Evolutionary conservation across 2,888 invertebrate genomes (phyloP), one percentile per base, ranked within the genome.

Genomic region (Dendrolimus pini): DNA sequence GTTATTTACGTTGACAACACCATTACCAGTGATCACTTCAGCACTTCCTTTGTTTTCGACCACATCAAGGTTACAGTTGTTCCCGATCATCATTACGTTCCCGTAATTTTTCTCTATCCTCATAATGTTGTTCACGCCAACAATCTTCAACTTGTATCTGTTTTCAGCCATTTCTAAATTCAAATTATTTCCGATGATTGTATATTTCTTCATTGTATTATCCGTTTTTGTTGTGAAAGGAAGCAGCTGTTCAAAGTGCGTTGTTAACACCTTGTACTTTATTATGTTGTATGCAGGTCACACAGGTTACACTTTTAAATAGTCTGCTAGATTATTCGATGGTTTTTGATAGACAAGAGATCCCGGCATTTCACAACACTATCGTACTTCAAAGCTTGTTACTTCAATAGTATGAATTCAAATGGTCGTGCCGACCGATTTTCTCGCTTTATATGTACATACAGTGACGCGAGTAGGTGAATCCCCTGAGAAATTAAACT

Each of bases 61-160:
- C 41, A 80, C 69, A 30, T 73, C 70, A 9, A 80, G 62, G 14
- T 62, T 67, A 62, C 76, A 78, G 56, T 75, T 68, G 30, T 66
- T 62, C 7, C 79, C 82, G 13, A 75, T 64, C 62, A 80, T 66
- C n/a, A 64, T 61, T 54, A 80, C 72, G 58, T 67, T 68, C 12
- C 78, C 78, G 41, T 70, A 63, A 60, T 81, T 81, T 53, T 66
- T 72, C 10, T 62, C 56, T 56, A 80, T 76, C 55, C 66, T 72
- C n/a, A 82, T 70, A 47, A 65, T 65, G 60, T 78, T 81, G 59
- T 78, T 75, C 54, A 75, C 66, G 7, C 81, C 81, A 52, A 75
- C 62, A 55, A 81, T 75, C 59, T 70, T 72, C 55, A 80, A 61
- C n/a, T 60, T 64, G 57, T 71, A 63, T 53, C 64, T 64, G 62